Evolutionary conservation across 2,888 invertebrate species (phyloP).

Genomic region (Salpingus planirostris): DNA sequence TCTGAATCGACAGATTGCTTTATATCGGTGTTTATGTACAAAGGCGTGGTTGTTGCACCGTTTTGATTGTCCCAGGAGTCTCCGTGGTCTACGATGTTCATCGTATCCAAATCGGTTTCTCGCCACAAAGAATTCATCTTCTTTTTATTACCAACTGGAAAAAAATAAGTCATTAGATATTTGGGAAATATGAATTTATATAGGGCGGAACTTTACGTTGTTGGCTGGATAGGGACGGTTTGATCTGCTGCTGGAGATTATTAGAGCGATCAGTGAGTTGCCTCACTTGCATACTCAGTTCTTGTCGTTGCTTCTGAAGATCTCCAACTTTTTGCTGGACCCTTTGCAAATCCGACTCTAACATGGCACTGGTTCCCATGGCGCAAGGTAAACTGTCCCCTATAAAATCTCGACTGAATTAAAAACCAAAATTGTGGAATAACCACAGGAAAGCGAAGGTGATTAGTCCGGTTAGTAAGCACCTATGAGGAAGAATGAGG

Average conservation of each 20-base stretch:
- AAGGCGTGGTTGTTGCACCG: conserved; percentile 45
- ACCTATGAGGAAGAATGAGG: too few relatives aligned
- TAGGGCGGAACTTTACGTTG: not conserved
- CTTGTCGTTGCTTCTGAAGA: conserved; percentile 75
- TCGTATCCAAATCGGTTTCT: conserved; percentile 84
- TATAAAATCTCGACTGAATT: conserved; percentile 8
- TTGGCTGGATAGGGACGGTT: conserved; percentile 18
- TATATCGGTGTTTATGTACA: conserved; percentile 60
- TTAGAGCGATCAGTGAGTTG: conserved; percentile 77
- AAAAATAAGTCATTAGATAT: conserved; percentile 1
- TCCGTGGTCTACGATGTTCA: conserved; percentile 65
- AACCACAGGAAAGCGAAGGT: not conserved
- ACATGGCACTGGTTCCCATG: conserved; percentile 53
- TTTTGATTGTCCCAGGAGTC: conserved; percentile 37
- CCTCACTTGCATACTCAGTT: conserved; percentile 76
- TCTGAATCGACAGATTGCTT: conserved; percentile 30
- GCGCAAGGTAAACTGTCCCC: conserved; percentile 43
- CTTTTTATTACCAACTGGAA: conserved; percentile 42
- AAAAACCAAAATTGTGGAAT: not conserved
- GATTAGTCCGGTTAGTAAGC: too few relatives aligned
- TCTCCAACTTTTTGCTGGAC: conserved; percentile 81
- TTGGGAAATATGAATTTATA: not conserved
- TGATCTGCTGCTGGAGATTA: conserved; percentile 54
- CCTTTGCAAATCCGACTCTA: conserved; percentile 71
- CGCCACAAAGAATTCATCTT: conserved; percentile 67